Evolutionary conservation across 2,888 invertebrate species (phyloP).

Genomic region (Stegophylla sp.): DNA sequence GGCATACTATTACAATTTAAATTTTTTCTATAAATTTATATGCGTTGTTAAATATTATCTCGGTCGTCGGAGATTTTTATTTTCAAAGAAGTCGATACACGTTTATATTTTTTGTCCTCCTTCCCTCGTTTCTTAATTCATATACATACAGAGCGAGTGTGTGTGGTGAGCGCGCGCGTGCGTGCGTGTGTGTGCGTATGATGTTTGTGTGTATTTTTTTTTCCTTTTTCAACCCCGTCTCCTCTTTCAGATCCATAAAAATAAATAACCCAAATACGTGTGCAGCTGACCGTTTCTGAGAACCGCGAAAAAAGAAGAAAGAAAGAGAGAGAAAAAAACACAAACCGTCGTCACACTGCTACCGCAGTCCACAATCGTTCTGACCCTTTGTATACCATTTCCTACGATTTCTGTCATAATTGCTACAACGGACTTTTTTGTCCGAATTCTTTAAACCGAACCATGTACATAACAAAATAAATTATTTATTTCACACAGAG

Average conservation of each 20-base stretch:
- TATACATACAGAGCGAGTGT: not conserved
- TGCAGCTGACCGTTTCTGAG: constrained; percentile 58
- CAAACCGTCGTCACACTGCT: constrained; percentile 30
- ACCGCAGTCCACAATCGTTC: constrained; percentile 49
- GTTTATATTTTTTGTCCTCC: constrained; percentile 49
- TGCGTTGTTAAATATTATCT: constrained; percentile 33
- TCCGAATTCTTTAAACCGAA: constrained; percentile 44
- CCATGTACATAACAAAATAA: constrained; percentile 35
- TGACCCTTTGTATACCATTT: constrained; percentile 57
- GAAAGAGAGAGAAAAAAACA: constrained; percentile 54
- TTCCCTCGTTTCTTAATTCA: constrained; percentile 40
- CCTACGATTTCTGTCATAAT: constrained; percentile 55
- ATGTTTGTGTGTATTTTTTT: constrained; percentile 20
- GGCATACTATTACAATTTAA: too few relatives aligned
- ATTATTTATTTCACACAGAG: constrained; percentile 36
- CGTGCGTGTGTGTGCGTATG: not conserved
- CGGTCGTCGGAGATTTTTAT: constrained; percentile 7
- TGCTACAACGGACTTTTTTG: constrained; percentile 57
- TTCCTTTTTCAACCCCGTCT: constrained; percentile 53
- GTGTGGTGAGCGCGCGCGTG: not conserved
- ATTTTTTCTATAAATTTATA: constrained; percentile 14
- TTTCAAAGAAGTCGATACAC: constrained; percentile 56
- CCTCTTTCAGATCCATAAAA: constrained; percentile 58
- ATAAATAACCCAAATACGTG: constrained; percentile 59
- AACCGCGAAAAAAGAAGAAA: constrained; percentile 58